Percentiles rank a stretch among this genome's conserved stretches.
Conservation (phyloP, 2,113 vertebrate genomes). For the Plecotus auritus region DNA sequence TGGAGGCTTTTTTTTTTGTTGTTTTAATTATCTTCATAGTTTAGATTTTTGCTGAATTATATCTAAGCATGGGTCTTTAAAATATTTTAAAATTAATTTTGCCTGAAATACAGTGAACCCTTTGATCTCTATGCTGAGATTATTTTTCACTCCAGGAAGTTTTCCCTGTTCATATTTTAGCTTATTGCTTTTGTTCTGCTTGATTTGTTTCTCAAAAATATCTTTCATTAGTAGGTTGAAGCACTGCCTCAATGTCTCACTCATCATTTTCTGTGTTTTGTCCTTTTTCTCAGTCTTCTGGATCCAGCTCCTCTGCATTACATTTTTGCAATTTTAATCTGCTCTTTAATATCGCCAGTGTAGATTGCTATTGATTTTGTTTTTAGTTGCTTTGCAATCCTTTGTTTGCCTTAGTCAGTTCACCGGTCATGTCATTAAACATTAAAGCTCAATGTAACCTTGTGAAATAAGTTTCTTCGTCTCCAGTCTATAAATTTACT, state of each 20-base stretch:
- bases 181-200: constrained; percentile 27
- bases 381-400: not conserved
- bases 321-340: not conserved
- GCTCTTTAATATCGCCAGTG: not conserved
- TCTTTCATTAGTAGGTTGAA: not conserved
- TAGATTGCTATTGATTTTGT: not conserved
- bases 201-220: constrained; percentile 33
- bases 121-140: not conserved
- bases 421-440: not conserved
- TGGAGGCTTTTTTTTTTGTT: not conserved
- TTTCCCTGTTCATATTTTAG: constrained; percentile 15
- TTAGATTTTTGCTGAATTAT: constrained; percentile 34
- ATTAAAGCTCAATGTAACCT: not conserved
- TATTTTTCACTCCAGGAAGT: not conserved
- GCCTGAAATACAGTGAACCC: not conserved
- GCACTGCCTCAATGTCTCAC: not conserved
- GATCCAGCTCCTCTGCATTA: not conserved
- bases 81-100: constrained; percentile 49
- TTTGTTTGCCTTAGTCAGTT: not conserved
- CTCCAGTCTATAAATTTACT: not conserved
- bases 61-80: constrained; percentile 4
- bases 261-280: not conserved
- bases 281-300: not conserved
- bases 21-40: constrained; percentile 15
- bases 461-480: not conserved